A percentile compares a stretch with the other conserved stretches of the same genome.
phyloP scores from a whole-genome alignment of 2,113 vertebrate species.

The Cochlearius cochlearius region DNA sequence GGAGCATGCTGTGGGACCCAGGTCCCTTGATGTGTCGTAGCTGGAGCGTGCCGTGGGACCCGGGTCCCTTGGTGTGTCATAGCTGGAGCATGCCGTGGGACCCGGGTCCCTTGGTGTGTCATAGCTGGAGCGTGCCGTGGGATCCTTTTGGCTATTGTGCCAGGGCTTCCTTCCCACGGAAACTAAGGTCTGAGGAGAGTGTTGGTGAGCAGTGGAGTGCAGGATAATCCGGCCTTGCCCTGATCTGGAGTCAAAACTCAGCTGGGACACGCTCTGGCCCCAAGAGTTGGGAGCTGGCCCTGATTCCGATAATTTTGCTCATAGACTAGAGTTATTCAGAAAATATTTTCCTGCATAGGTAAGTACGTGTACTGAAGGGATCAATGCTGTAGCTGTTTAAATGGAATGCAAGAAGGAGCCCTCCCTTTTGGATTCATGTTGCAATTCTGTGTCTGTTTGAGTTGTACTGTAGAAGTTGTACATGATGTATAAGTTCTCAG shows the following conservation, averaged over 20 bases:
- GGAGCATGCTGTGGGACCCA: fast-evolving
- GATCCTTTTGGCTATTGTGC: neutral
- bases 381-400: neutral
- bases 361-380: neutral
- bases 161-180: neutral
- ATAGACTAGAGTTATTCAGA: neutral
- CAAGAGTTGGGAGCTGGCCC: neutral
- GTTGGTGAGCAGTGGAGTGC: neutral
- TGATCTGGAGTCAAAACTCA: neutral
- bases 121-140: neutral
- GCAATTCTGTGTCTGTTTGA: neutral
- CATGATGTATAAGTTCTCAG: neutral
- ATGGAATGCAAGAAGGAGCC: neutral
- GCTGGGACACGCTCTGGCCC: neutral
- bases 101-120: no score
- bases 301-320: neutral
- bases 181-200: neutral
- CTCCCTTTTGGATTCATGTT: neutral
- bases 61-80: no score
- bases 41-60: neutral
- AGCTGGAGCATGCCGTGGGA: fast-evolving
- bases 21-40: neutral
- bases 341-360: neutral
- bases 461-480: neutral
- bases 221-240: neutral